phyloP scores from a whole-genome alignment of 1,140 invertebrate species.

The Laodelphax striatellus region DNA sequence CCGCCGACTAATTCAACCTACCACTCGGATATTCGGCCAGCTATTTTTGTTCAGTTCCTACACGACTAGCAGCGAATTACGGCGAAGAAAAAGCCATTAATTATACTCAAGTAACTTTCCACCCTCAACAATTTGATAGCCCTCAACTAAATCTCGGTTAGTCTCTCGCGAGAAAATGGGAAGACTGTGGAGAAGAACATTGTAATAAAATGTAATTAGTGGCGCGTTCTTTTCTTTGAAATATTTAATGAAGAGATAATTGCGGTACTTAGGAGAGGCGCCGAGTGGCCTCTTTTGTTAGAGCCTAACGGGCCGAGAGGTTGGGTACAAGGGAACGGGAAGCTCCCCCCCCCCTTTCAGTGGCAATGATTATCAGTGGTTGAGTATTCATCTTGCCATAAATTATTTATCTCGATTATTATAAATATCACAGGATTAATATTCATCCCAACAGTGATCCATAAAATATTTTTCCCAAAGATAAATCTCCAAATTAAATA shows the following conservation, averaged over 20 bases:
- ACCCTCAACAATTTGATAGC: slow-evolving; percentile 9
- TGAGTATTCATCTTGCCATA: no score
- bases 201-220: slow-evolving; percentile 16
- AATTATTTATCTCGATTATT: no score
- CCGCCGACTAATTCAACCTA: not conserved
- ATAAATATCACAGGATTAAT: no score
- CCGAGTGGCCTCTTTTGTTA: not conserved
- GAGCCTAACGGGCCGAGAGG: not conserved
- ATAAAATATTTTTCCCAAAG: no score
- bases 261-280: slow-evolving; percentile 4
- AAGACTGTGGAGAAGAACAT: no score
- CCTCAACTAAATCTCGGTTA: not conserved
- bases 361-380: no score
- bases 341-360: no score
- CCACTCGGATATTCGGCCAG: not conserved
- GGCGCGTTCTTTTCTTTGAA: slow-evolving; percentile 9
- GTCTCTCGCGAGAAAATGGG: no score
- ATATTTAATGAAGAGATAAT: slow-evolving; percentile 12
- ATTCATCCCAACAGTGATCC: no score
- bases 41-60: slow-evolving; percentile 4
- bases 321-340: no score
- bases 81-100: slow-evolving; percentile 13
- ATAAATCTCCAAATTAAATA: no score
- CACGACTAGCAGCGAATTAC: not conserved
- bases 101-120: not conserved